Conservation (phyloP, 92 coral and sea anemone species). For the Zoanthus sansibaricus region DNA sequence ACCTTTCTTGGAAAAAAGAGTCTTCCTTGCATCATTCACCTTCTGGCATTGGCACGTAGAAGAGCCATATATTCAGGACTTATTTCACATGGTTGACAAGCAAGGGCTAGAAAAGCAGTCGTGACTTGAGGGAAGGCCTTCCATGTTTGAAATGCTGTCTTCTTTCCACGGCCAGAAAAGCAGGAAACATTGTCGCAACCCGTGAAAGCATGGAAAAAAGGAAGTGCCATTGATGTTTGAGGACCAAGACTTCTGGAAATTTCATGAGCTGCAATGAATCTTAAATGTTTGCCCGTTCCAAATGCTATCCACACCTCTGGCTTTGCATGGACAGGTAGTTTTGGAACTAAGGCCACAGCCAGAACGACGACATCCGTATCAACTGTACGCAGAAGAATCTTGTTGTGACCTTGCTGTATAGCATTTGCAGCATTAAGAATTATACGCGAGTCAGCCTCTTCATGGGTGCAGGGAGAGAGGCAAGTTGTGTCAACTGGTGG, state of each 20-base stretch:
- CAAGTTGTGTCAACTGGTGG: slow-evolving; percentile 38
- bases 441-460: slow-evolving; percentile 69
- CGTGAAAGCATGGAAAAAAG: slow-evolving; percentile 70
- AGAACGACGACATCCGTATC: slow-evolving; percentile 71
- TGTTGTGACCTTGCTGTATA: slow-evolving; percentile 41
- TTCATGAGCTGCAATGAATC: slow-evolving; percentile 57
- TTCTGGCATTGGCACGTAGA: slow-evolving; percentile 6
- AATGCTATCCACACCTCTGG: slow-evolving; percentile 67
- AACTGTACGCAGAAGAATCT: slow-evolving; percentile 58
- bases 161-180: slow-evolving; percentile 62
- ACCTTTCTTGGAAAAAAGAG: slow-evolving; percentile 7
- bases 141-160: slow-evolving; percentile 65
- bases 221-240: slow-evolving; percentile 51
- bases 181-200: slow-evolving; percentile 76
- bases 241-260: slow-evolving; percentile 54
- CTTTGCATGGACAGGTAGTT: slow-evolving; percentile 9
- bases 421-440: slow-evolving; percentile 60
- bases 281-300: slow-evolving; percentile 54
- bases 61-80: neutral
- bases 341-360: slow-evolving; percentile 20
- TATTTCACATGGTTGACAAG: slow-evolving; percentile 6
- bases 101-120: slow-evolving; percentile 36
- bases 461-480: slow-evolving; percentile 48
- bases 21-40: slow-evolving; percentile 16
- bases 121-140: slow-evolving; percentile 56